Evolutionary conservation across 2,888 invertebrate species (phyloP), one percentile per base, ranked within the genome.

Genomic region (Melikaiella ostensackeni): DNA sequence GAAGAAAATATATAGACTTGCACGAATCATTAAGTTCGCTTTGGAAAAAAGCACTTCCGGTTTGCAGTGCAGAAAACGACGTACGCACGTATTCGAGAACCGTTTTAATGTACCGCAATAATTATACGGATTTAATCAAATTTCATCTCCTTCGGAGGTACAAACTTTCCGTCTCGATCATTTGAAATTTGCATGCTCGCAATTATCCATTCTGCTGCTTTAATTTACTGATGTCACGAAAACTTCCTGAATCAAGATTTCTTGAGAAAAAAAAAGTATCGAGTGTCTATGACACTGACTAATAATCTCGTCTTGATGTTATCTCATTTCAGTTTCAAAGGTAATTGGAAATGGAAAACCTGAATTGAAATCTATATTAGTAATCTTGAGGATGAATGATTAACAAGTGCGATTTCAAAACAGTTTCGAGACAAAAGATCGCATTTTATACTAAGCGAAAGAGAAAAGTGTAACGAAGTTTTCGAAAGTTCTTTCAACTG

Each of bases 91-190:
- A 38, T 38, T 13, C 33, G n/a, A 70, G 70, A 50, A 70, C 50
- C 70, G 70, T 70, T 70, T 70, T 50, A 70, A 46, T 70, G 70
- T 70, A 50, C 70, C 50, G 70, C 70, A 70, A 70, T 50, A 70
- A 70, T 70, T 70, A 70, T 70, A 50, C 50, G 50, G 70, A 70
- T 70, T 50, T 50, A 70, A 70, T 70, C 70, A 70, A 70, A 70
- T 70, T 70, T 70, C 70, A 70, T 70, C 70, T 70, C 50, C 70
- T 70, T 46, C 27, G 27, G 50, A 50, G 70, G n/a, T 70, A 50
- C 50, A 50, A 70, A 70, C 70, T 70, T 70, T 70, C 50, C n/a
- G 70, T 70, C 70, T 70, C 70, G 30, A 70, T 50, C 50, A 70
- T 50, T 70, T 70, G 27, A 70, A 50, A 70, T 70, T 70, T 70